Base-by-base conservation (phyloP, 2,797 vertebrate genomes). In the Cynopterus sphinx region DNA sequence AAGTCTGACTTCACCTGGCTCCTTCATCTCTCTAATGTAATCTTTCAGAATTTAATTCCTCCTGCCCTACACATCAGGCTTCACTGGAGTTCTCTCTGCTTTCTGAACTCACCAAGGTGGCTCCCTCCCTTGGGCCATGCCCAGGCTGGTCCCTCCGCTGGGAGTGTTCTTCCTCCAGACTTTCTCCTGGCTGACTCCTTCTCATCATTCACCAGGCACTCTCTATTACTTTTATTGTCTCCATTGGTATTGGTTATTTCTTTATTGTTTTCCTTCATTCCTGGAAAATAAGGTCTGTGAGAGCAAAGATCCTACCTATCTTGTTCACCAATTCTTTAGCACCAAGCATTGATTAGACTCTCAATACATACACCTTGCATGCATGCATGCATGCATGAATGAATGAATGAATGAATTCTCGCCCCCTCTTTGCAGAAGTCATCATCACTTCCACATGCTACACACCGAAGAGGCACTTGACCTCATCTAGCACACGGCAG, bases 41-140 rank as follows among this genome's bases (percentile, higher is more conserved):
- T 31, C 41, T 59, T 33, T 78, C 61, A 33, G 85, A 57, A 71
- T 31, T 31, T 31, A 36, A 41, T 67, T 57, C 28, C 26, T 41
- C 0, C 0, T 49, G 41, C 7, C 63, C 57, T n/a, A 6, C 1
- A 1, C 1, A 1, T 41, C 59, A 15, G 16, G 26, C 13, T 83
- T 63, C 17, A 5, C 43, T 59, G 41, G 33, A n/a, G 11, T 39
- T 84, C 22, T 33, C 13, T 65, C 9, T 81, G 9, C 57, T 65
- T 90, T 59, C 28, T 59, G 28, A 71, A 63, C 41, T 68, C 11
- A 22, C 24, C 26, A 33, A 19, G 9, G 10, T n/a, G 39, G 26
- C 49, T 88, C 57, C 36, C 24, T 73, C 67, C 39, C n/a, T n/a
- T 0, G 1, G 36, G 6, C 55, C 67, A 55, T 63, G 33, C 28